Evolutionary conservation across 2,113 vertebrate genomes (phyloP).

Genomic region (Cettia cetti): DNA sequence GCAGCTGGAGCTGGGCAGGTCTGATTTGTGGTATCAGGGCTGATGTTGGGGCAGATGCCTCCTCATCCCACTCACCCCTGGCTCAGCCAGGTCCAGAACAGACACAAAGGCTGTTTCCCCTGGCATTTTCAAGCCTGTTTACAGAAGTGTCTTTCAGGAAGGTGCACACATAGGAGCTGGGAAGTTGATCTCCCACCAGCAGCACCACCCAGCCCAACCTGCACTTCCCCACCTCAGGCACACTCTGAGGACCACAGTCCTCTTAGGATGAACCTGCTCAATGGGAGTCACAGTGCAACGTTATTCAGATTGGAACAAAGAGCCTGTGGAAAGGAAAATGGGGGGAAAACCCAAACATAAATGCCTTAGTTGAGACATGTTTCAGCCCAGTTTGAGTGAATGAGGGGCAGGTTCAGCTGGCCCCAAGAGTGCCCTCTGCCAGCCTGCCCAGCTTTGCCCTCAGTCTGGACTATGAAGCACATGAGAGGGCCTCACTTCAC

Average conservation of each 20-base stretch:
- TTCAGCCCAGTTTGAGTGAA: neutral
- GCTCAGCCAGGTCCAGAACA: neutral
- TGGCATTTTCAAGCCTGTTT: neutral
- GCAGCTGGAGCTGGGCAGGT: neutral
- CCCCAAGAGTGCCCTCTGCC: neutral
- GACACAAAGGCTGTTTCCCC: neutral
- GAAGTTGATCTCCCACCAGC: rapidly evolving
- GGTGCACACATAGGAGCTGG: rapidly evolving
- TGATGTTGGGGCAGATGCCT: neutral
- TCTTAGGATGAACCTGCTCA: neutral
- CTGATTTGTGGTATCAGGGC: neutral
- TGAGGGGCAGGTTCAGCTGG: neutral
- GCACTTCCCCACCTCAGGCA: rapidly evolving
- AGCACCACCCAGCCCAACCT: neutral
- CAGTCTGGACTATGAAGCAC: neutral
- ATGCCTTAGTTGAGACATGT: neutral
- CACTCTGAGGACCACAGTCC: too few relatives aligned
- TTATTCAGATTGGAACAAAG: neutral
- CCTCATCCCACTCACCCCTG: neutral
- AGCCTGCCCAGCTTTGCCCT: neutral
- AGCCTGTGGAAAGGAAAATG: neutral
- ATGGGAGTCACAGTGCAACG: neutral
- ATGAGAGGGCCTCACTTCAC: neutral
- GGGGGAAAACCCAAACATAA: neutral
- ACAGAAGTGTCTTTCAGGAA: neutral